Evolutionary conservation across 1,140 invertebrate genomes (phyloP), one percentile per base, ranked within the genome.

Genomic region (Drosophila busckii): DNA sequence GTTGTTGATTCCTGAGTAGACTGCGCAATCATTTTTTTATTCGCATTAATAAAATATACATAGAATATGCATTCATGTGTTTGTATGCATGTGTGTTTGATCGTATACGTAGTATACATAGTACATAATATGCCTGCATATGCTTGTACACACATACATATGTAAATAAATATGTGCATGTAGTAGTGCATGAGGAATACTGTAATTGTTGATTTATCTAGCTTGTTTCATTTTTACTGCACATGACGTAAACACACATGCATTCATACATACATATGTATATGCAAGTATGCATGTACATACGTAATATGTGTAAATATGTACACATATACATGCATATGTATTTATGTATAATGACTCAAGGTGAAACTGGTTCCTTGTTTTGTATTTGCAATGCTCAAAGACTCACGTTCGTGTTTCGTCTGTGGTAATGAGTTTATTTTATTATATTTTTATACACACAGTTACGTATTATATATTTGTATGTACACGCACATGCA

Each of bases 341-440:
- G 13, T 29, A 37, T 13, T 3, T 41, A 29, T n/a, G 9, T 25
- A 17, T 1, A 13, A 16, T 19, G 37, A 22, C 10, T 80, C 73
- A 80, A 80, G 73, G 73, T 80, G 69, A 80, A 80, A 80, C 75
- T 80, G 75, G 75, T 80, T 80, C 75, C 75, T 80, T 69, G 64
- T 80, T 73, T 73, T 82, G 54, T 82, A 34, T 80, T 80, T 64
- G 69, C 75, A 82, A 82, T 82, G 62, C 65, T 82, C 69, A 67
- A 75, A 80, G 75, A 73, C 75, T 75, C 75, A 80, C 75, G 75
- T 80, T 75, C 75, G 75, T 48, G 64, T 66, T 67, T 59, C 53
- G 73, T 80, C 68, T 70, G 71, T 71, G 58, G 71, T 63, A 73
- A 78, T 80, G 70, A 65, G 61, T 60, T 66, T 66, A 70, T 65